Evolutionary conservation across 2,113 vertebrate species (phyloP).

Genomic region (Microcebus murinus): DNA sequence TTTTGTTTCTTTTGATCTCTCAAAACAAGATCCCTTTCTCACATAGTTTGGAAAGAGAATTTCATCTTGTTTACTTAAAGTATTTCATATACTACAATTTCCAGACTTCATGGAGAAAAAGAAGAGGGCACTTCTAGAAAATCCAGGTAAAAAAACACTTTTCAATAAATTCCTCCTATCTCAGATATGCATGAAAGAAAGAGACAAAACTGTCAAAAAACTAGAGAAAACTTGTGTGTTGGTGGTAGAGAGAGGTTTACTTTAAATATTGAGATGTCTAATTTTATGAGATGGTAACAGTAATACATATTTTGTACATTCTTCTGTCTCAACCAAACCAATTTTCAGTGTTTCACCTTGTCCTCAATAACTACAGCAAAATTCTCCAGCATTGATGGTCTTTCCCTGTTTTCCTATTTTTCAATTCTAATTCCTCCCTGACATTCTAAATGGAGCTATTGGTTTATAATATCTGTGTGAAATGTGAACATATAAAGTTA

Average conservation of each 20-base stretch:
- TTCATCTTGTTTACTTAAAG: background rate
- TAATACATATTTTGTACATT: background rate
- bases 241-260: background rate
- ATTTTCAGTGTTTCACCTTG: background rate
- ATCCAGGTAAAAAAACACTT: background rate
- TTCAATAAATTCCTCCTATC: background rate
- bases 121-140: background rate
- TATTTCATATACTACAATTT: background rate
- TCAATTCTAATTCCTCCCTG: slow-evolving; percentile 69
- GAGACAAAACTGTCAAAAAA: background rate
- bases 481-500: slow-evolving; percentile 43
- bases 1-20: background rate
- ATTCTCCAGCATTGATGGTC: slow-evolving; percentile 59
- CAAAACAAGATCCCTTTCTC: background rate
- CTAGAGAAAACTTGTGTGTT: background rate
- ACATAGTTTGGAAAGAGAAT: background rate
- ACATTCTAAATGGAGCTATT: slow-evolving; percentile 67
- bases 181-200: background rate
- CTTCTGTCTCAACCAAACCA: background rate
- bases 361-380: background rate
- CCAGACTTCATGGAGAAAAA: background rate
- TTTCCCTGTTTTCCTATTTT: slow-evolving; percentile 59
- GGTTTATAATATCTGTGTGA: slow-evolving; percentile 31
- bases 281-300: background rate
- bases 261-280: background rate